Percentiles rank a stretch among this genome's conserved stretches.
Evolutionary conservation across 2,888 invertebrate genomes (phyloP).

Genomic region (Lissonota sp.): DNA sequence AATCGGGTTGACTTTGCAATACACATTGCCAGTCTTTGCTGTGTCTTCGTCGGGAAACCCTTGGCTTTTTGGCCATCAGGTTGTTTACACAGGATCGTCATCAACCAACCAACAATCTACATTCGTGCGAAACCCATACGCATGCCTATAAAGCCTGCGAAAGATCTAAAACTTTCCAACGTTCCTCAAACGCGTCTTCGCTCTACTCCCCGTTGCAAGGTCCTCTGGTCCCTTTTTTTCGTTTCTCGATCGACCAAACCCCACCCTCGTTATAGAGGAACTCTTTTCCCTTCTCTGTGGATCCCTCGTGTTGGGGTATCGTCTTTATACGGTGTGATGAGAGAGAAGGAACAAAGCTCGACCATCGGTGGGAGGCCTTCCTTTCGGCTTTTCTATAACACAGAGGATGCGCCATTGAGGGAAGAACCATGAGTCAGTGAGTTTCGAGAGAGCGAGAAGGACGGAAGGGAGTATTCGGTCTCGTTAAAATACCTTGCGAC

Average conservation of each 20-base stretch:
- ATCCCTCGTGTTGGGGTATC: background rate
- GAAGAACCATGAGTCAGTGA: conserved; percentile 23
- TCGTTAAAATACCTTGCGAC: conserved; percentile 83
- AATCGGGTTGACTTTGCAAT: conserved; percentile 16
- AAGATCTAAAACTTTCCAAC: conserved; percentile 27
- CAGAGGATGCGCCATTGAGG: background rate
- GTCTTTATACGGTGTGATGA: no score
- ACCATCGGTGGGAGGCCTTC: conserved; percentile 49
- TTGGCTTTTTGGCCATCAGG: conserved; percentile 30
- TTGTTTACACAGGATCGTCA: conserved; percentile 41
- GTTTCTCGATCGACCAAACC: conserved; percentile 8
- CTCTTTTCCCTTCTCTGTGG: conserved; percentile 24
- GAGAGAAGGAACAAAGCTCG: conserved; percentile 47
- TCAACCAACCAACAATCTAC: conserved; percentile 27
- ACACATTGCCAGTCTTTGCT: conserved; percentile 21
- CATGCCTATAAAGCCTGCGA: conserved; percentile 14
- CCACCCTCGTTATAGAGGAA: background rate
- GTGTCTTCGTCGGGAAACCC: background rate
- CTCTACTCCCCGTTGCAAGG: conserved; percentile 16
- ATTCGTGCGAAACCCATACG: background rate
- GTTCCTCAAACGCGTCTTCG: conserved; percentile 1
- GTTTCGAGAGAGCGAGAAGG: conserved; percentile 57
- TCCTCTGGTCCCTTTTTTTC: conserved; percentile 19
- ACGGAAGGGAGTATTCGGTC: conserved; percentile 79
- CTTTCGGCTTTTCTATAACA: conserved; percentile 68